Conservation (phyloP, 53 echinoderm and acorn worm genomes). For the Glandiceps talaboti region DNA sequence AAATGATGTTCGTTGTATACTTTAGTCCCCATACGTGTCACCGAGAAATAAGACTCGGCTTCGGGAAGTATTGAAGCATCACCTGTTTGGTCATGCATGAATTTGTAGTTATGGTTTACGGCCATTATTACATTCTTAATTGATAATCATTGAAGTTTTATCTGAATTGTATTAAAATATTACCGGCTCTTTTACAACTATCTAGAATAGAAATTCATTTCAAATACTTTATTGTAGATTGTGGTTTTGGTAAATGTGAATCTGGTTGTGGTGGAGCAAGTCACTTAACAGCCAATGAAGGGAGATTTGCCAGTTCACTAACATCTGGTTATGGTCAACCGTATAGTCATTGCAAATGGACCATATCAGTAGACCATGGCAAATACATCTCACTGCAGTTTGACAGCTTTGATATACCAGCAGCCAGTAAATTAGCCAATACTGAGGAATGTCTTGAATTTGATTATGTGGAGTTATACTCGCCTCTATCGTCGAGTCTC, state of each 20-base stretch:
- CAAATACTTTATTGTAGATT: no score
- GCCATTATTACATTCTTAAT: no score
- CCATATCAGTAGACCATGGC: slow-evolving; percentile 14
- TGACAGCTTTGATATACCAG: slow-evolving; percentile 16
- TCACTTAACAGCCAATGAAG: neutral
- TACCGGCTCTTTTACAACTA: no score
- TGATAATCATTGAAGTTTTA: no score
- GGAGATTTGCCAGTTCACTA: neutral
- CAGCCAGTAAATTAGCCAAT: neutral
- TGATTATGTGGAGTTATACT: neutral
- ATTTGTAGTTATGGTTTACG: no score
- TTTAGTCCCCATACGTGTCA: no score
- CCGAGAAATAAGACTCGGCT: no score
- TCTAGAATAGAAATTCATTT: no score
- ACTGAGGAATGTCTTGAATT: neutral
- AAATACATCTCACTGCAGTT: slow-evolving; percentile 33
- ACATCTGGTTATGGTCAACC: slow-evolving; percentile 13
- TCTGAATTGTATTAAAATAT: no score
- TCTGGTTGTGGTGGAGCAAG: slow-evolving; percentile 2
- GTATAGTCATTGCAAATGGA: slow-evolving; percentile 46
- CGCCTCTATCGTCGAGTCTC: neutral
- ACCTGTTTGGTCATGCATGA: no score
- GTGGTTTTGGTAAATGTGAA: neutral
- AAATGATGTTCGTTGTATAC: no score
- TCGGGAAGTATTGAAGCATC: no score